Base-by-base conservation (phyloP, 1,140 invertebrate genomes). In the Conus ventricosus region DNA sequence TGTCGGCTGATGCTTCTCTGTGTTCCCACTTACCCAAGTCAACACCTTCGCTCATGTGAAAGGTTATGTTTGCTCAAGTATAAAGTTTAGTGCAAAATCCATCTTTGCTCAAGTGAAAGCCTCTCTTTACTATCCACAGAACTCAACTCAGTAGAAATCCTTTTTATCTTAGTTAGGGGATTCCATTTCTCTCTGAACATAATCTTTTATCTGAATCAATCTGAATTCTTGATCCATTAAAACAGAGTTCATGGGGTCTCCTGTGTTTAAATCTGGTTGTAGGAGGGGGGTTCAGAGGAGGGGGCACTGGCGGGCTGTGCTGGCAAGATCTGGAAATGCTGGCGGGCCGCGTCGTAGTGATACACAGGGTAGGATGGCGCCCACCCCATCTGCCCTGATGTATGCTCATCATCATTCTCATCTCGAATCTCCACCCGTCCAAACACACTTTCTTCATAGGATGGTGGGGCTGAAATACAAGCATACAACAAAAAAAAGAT, bases 371-470 rank as follows among this genome's bases (percentile, higher is more conserved):
- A 94, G 1, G 90, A 90, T 51, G 93, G 93, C 8, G 92, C 91
- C 89, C 90, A 94, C 17, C 88, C 85, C 85, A 90, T 89, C 20
- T 91, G 80, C 23, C 91, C 90, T 4, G 82, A 85, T 67, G 93
- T 94, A 76, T 93, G 93, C 63, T 91, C 91, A 80, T 93, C 91
- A n/a, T 94, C 93, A 63, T 93, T 92, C 25, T 95, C 94, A 91
- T 95, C 95, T 17, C 91, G 87, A 67, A 95, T 95, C 88, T 95
- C 92, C n/a, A 95, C 94, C 54, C 90, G 91, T 5, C 95, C 95
- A 88, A 93, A 93, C 10, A 95, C 93, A 92, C 95, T 95, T 84
- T 95, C 95, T 53, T 92, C 94, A 92, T 95, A 95, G 3, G 94
- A 92, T 83, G 95, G 95, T 2, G 95, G 95, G 57, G 95, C 94